Evolutionary conservation across 2,113 vertebrate species (phyloP).

Genomic region (Pandion haliaetus): DNA sequence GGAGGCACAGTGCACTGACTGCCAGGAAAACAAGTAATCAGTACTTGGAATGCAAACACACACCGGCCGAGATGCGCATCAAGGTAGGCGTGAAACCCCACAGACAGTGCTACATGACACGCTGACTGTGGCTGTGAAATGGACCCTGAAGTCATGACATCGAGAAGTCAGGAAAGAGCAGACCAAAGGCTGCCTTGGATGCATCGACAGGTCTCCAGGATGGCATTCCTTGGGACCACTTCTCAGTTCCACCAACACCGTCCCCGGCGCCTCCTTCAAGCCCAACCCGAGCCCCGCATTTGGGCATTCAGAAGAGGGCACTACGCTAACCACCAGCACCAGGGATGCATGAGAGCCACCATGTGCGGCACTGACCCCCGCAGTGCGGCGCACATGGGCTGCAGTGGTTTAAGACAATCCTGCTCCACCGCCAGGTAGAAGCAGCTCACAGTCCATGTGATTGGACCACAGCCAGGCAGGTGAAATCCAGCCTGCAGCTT

Average conservation of each 20-base stretch:
- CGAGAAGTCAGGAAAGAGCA: neutral
- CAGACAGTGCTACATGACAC: accelerated
- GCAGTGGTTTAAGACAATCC: no score
- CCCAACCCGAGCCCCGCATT: neutral
- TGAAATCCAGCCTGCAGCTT: neutral
- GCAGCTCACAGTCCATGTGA: neutral
- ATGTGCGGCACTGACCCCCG: accelerated
- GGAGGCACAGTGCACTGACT: neutral
- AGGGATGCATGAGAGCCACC: neutral
- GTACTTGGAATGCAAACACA: neutral
- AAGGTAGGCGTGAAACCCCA: neutral
- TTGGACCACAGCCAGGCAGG: neutral
- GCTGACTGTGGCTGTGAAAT: neutral
- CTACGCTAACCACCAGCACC: no score
- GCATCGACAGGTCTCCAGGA: neutral
- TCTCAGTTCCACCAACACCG: neutral
- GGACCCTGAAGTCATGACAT: neutral
- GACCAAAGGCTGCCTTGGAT: neutral
- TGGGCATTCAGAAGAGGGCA: neutral
- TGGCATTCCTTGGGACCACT: no score
- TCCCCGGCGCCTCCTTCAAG: neutral
- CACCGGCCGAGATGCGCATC: accelerated
- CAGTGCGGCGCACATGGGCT: accelerated
- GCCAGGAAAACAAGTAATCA: neutral
- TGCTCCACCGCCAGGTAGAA: neutral